Evolutionary conservation across 1,140 invertebrate species (phyloP).

Genomic region (Lamellibrachia luymesi): DNA sequence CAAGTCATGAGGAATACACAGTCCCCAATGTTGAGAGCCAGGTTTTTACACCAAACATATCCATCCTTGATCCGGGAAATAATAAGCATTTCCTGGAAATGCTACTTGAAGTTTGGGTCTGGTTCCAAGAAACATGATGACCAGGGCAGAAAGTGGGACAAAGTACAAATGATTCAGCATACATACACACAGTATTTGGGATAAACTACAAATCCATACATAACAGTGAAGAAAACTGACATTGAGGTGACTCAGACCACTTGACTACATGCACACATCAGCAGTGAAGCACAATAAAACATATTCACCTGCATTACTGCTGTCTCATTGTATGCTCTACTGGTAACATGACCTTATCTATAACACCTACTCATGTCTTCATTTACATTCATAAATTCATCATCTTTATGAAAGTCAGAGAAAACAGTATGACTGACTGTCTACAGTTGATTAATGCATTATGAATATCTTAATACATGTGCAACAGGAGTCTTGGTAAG

Average conservation of each 20-base stretch:
- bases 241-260: not conserved
- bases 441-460: not conserved
- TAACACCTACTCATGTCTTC: not conserved
- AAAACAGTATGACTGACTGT: not conserved
- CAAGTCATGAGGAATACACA: too few species aligned
- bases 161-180: too few species aligned
- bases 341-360: not conserved
- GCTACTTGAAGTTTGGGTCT: too few species aligned
- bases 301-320: not conserved
- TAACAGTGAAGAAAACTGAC: not conserved
- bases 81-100: too few species aligned
- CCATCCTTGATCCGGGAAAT: too few species aligned
- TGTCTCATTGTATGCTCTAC: not conserved
- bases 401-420: not conserved
- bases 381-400: not conserved
- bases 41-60: too few species aligned
- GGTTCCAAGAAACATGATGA: too few species aligned
- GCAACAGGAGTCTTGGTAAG: not conserved
- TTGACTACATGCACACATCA: not conserved
- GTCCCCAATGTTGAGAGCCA: too few species aligned
- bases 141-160: too few species aligned
- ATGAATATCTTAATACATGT: not conserved
- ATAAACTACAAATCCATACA: not conserved
- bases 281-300: not conserved
- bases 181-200: too few species aligned